phyloP scores from a whole-genome alignment of 2,888 invertebrate genomes.

The Spilarctia lutea region DNA sequence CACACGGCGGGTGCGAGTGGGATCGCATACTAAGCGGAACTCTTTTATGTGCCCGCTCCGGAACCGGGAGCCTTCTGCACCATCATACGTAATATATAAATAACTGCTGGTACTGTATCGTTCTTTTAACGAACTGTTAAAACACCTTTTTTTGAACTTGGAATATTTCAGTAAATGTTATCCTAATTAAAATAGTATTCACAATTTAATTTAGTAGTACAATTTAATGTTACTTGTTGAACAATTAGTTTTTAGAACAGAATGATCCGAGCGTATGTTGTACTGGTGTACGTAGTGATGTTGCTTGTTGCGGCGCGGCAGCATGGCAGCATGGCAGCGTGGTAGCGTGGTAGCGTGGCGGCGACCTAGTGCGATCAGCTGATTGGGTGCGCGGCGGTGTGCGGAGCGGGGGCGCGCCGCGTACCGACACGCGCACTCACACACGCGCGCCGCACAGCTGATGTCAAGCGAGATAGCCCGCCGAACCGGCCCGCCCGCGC shows the following conservation, averaged over 20 bases:
- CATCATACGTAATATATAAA: constrained; percentile 67
- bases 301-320: constrained; percentile 25
- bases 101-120: constrained; percentile 30
- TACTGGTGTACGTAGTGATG: constrained; percentile 1
- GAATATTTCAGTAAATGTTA: not conserved
- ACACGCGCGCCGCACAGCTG: constrained; percentile 59
- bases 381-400: constrained; percentile 69
- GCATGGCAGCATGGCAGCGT: constrained; percentile 32
- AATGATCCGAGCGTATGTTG: constrained; percentile 9
- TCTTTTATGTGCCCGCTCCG: constrained; percentile 75
- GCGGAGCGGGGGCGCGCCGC: constrained; percentile 57
- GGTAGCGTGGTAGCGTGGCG: constrained; percentile 35
- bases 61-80: constrained; percentile 71
- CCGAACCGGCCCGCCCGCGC: constrained; percentile 20
- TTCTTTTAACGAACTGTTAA: not conserved
- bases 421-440: constrained; percentile 48
- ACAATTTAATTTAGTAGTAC: not conserved
- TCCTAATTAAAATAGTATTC: not conserved
- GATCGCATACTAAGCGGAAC: constrained; percentile 65
- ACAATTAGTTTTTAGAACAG: not conserved
- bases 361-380: constrained; percentile 81
- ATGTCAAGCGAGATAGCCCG: constrained; percentile 53
- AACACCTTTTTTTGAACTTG: not conserved
- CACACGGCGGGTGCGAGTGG: constrained; percentile 52
- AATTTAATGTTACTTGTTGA: not conserved